phyloP scores from a whole-genome alignment of 1,140 invertebrate species.

The Scaptomyza montana region DNA sequence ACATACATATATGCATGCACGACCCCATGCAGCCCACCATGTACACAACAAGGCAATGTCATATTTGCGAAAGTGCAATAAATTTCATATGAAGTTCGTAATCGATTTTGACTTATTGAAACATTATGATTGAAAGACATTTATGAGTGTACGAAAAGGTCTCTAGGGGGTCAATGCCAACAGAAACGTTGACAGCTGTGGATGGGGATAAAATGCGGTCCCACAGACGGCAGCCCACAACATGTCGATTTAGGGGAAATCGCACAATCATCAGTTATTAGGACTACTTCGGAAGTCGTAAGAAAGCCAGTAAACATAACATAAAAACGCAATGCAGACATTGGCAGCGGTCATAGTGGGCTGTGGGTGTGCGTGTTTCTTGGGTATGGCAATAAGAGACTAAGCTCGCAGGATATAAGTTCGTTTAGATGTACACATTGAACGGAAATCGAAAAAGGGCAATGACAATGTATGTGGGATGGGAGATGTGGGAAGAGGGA shows the following conservation, averaged over 20 bases:
- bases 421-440: conserved; percentile 34
- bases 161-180: conserved; percentile 79
- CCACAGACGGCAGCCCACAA: conserved; percentile 26
- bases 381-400: conserved; percentile 51
- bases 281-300: conserved; percentile 71
- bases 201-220: not conserved
- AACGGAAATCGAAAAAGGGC: conserved; percentile 68
- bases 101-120: conserved; percentile 84
- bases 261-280: conserved; percentile 81
- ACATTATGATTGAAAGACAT: conserved; percentile 84
- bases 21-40: conserved; percentile 12
- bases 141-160: conserved; percentile 79
- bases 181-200: conserved; percentile 67
- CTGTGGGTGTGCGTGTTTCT: conserved; percentile 32
- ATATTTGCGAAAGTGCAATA: conserved; percentile 82
- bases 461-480: conserved; percentile 28
- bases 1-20: conserved; percentile 13
- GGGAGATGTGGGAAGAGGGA: not conserved
- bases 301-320: conserved; percentile 64
- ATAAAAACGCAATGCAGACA: conserved; percentile 48
- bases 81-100: conserved; percentile 83
- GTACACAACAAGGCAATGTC: conserved; percentile 71
- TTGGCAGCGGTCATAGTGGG: conserved; percentile 25
- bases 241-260: conserved; percentile 52
- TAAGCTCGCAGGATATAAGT: conserved; percentile 68